Conservation (phyloP, 2,113 vertebrate genomes). For the Rhadina sibilatrix region DNA sequence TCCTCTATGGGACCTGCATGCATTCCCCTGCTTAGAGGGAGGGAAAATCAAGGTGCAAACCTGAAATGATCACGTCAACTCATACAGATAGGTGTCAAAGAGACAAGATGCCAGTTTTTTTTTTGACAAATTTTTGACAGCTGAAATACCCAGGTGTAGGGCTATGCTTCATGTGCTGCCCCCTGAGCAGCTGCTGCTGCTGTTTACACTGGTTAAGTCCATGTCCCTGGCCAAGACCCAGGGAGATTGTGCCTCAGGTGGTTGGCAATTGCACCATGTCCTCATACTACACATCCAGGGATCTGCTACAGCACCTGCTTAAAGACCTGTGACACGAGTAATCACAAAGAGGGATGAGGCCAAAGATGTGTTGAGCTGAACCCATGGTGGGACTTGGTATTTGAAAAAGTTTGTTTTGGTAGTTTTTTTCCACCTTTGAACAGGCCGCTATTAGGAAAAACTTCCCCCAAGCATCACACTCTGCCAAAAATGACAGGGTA, state of each 20-base stretch:
- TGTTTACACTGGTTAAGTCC: background rate
- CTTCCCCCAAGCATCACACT: no score
- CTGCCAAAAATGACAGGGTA: background rate
- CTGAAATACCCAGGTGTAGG: background rate
- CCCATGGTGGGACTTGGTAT: accelerated
- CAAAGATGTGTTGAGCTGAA: background rate
- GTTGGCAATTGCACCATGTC: background rate
- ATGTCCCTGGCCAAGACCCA: background rate
- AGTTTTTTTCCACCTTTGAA: background rate
- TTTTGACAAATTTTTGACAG: background rate
- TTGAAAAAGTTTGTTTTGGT: background rate
- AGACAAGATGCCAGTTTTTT: background rate
- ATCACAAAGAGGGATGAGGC: background rate
- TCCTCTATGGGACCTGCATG: accelerated
- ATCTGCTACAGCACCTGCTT: background rate
- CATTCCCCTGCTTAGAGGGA: background rate
- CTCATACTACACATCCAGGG: background rate
- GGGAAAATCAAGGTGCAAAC: background rate
- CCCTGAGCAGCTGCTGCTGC: background rate
- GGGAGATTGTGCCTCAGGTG: background rate
- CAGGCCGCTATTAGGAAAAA: background rate
- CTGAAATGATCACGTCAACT: background rate
- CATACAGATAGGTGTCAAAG: background rate
- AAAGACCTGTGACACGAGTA: background rate
- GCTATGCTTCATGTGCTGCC: background rate